Evolutionary conservation across 2,113 vertebrate species (phyloP).

Genomic region (Sturnus vulgaris): DNA sequence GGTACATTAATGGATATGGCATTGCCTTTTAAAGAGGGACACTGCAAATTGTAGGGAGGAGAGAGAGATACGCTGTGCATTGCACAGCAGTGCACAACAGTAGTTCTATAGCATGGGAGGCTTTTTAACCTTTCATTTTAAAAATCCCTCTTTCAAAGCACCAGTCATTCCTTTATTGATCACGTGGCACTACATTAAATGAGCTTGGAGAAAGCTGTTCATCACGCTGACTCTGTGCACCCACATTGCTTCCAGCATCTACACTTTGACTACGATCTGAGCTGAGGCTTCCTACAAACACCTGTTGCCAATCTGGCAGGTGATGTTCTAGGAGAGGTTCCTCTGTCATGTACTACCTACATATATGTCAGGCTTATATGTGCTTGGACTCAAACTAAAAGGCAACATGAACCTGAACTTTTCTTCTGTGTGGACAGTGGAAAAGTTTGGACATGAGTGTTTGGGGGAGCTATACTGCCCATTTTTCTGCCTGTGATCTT

Average conservation of each 20-base stretch:
- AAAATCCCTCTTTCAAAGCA: not conserved
- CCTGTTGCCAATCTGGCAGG: not conserved
- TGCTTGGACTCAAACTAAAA: not conserved
- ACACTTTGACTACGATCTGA: not conserved
- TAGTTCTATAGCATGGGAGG: not conserved
- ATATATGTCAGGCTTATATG: not conserved
- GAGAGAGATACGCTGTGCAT: not conserved
- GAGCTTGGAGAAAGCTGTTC: not conserved
- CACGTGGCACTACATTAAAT: not conserved
- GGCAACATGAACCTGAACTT: not conserved
- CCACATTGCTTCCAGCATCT: not conserved
- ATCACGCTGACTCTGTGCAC: not conserved
- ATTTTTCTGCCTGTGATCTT: not conserved
- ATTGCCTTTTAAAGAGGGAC: not conserved
- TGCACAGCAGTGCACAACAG: not conserved
- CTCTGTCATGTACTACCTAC: not conserved
- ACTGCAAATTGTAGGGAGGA: not conserved
- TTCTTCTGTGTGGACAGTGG: not conserved
- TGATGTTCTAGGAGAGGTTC: not conserved
- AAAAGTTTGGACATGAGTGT: not conserved
- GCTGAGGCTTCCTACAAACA: not conserved
- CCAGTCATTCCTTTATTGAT: not conserved
- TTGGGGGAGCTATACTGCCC: not conserved
- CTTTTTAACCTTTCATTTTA: not conserved
- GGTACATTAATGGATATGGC: not conserved